Evolutionary conservation across 1,140 invertebrate genomes (phyloP).

Genomic region (Parapsyche elsis): DNA sequence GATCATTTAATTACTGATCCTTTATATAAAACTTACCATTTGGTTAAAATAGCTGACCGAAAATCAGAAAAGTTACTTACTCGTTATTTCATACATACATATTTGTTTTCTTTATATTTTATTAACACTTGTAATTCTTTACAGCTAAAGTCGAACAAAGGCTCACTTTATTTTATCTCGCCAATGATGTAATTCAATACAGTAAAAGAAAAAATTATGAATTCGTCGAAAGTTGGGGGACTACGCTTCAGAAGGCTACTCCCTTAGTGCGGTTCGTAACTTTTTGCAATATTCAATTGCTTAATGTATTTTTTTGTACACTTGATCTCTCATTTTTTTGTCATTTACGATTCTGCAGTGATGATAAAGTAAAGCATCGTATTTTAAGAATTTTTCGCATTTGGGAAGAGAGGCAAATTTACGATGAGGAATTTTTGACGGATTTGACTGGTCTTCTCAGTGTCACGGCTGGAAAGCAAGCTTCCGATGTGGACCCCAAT

Average conservation of each 20-base stretch:
- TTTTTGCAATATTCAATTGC: no score
- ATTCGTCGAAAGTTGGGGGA: constrained; percentile 91
- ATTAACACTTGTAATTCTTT: constrained; percentile 53
- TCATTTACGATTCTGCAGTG: constrained; percentile 68
- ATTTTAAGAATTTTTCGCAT: constrained; percentile 92
- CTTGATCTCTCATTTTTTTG: constrained; percentile 23
- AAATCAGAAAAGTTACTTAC: no score
- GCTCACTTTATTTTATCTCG: constrained; percentile 91
- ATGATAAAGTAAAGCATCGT: constrained; percentile 87
- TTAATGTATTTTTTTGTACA: neutral
- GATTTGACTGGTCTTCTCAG: constrained; percentile 85
- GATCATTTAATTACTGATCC: no score
- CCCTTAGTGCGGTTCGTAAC: constrained; percentile 83
- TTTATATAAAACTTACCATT: no score
- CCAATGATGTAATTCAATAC: constrained; percentile 96
- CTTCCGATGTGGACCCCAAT: constrained; percentile 72
- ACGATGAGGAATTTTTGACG: constrained; percentile 86
- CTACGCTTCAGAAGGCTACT: constrained; percentile 89
- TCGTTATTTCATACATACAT: no score
- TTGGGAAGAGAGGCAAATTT: constrained; percentile 91
- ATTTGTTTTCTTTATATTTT: no score
- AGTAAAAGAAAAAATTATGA: constrained; percentile 90
- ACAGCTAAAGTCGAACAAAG: constrained; percentile 85
- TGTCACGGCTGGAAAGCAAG: constrained; percentile 77
- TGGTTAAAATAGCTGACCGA: no score